Percentiles rank a stretch among this genome's conserved stretches.
These are phyloP conservation scores for Leptinotarsa peninsularis DNA, from an alignment of 2,888 invertebrate species.

Conservation along the genomic window DNA sequence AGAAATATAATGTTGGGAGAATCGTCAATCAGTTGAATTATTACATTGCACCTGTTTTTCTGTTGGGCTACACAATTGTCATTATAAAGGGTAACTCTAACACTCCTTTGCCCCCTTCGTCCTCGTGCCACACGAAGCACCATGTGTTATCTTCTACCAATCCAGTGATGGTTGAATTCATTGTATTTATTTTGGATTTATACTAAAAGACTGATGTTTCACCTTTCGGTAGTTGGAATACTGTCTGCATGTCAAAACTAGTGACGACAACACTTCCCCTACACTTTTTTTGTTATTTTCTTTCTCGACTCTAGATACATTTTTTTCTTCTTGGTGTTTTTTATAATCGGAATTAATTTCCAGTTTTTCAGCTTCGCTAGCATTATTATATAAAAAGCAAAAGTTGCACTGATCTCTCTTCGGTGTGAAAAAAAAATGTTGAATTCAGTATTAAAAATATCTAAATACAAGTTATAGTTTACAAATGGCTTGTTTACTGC, in stretches of 20 bases:
- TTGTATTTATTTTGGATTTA: constrained; percentile 24
- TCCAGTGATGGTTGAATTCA: constrained; percentile 22
- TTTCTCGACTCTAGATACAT: too few relatives aligned
- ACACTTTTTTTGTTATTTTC: too few relatives aligned
- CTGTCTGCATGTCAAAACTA: constrained; percentile 4
- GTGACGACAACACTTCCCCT: background rate
- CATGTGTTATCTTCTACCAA: background rate
- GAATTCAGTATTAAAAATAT: constrained; percentile 14
- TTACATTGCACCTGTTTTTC: constrained; percentile 7
- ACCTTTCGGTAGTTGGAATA: background rate
- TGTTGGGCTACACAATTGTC: constrained; percentile 4
- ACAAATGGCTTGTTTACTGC: too few relatives aligned
- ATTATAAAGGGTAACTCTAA: background rate
- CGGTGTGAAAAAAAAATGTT: background rate
- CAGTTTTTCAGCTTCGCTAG: background rate
- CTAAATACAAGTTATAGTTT: too few relatives aligned
- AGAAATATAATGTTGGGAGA: background rate
- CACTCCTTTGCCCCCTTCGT: background rate
- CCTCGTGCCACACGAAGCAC: constrained; percentile 12
- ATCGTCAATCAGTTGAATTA: background rate
- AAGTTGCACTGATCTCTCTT: constrained; percentile 13
- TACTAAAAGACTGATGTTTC: constrained; percentile 24
- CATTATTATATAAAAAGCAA: constrained; percentile 1
- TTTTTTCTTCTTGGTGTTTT: too few relatives aligned
- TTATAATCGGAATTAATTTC: background rate